These are phyloP conservation scores for Echeneis naucrates DNA, from an alignment of 2,797 vertebrate species.

Conservation along the genomic window DNA sequence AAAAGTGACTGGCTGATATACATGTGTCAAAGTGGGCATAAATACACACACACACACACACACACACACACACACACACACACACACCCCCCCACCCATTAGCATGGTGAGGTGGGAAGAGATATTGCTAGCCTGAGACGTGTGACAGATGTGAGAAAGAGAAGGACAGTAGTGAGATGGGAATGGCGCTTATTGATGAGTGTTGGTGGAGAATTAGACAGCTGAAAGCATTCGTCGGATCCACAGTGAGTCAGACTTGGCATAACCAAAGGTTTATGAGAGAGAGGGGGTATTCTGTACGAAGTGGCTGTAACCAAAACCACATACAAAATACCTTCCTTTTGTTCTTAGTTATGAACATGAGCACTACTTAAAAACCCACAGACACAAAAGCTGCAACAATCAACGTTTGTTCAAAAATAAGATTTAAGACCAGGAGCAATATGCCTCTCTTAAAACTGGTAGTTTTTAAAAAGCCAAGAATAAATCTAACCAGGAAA, in stretches of 20 bases:
- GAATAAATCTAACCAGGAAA: no score
- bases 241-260: constrained; percentile 34
- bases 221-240: constrained; percentile 41
- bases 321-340: no score
- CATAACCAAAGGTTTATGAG: constrained; percentile 53
- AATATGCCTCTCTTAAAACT: no score
- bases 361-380: no score
- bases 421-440: no score
- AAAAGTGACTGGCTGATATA: constrained; percentile 46
- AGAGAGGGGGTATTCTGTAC: no score
- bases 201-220: constrained; percentile 22
- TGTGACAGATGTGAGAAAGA: constrained; percentile 43
- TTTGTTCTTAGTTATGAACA: no score
- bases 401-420: no score
- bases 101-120: constrained; percentile 18
- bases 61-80: not conserved
- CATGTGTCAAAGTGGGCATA: constrained; percentile 38
- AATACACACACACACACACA: not conserved
- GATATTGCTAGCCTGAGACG: constrained; percentile 23
- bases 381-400: no score
- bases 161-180: not conserved
- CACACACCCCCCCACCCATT: constrained; percentile 5
- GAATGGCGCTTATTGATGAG: not conserved
- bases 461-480: no score
- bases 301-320: no score